Evolutionary conservation across 2,113 vertebrate genomes (phyloP), one percentile per base, ranked within the genome.

Genomic region (Carlito syrichta): DNA sequence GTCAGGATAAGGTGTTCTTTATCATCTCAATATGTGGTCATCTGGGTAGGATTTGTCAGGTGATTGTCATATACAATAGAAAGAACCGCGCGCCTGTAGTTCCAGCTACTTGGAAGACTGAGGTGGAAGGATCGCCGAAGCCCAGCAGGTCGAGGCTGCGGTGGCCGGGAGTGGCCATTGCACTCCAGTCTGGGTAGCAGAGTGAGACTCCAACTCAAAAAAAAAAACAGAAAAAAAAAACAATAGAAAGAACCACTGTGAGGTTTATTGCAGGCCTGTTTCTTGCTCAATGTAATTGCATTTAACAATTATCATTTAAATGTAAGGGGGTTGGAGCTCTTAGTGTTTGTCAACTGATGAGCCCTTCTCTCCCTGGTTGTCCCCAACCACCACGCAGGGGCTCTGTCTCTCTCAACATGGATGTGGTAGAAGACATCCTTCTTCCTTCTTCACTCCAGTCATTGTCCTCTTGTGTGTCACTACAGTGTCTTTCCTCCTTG

Each of bases 261-360:
- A 84, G 27, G 45, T 60, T 86, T 89, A 6, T 76, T 89, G 12
- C 45, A 73, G 52, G 22, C n/a, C 66, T 84, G 13, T 52, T 91
- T 94, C 77, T 50, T 38, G 6, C 0, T 86, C 30, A 92, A 25
- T 87, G 16, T 96, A 86, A 43, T 96, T 98, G 45, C n/a, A 78
- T 97, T 97, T 91, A 68, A 56, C 30, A 81, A 38, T 97, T 96
- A 85, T 52, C 74, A 96, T 45, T 88, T 35, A 9, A 86, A 25
- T 40, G 9, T 30, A 58, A 97, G 97, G 83, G 94, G 35, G 8
- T 2, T 74, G 22, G 32, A 13, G 9, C 22, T 93, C 69, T n/a
- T n/a, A 38, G 73, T 68, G 25, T 84, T 93, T 68, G 58, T 52
- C 13, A 94, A 30, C 52, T 52, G 66, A 66, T 91, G 23, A 93